A percentile compares a stretch with the other conserved stretches of the same genome.
Conservation (phyloP, 2,113 vertebrate genomes). For the Enhydra lutris region DNA sequence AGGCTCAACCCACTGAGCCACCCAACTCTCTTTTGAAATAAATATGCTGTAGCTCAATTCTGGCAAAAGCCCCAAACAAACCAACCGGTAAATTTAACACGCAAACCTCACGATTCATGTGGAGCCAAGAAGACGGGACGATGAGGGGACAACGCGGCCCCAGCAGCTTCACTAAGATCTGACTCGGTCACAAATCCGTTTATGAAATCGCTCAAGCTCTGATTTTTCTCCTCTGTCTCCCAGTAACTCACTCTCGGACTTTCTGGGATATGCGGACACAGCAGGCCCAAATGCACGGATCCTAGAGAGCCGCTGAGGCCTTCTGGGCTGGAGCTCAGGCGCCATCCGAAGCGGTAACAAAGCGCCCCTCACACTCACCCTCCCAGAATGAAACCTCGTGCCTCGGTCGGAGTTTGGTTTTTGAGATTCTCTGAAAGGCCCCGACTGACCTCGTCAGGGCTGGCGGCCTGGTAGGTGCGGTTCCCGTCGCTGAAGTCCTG, state of each 20-base stretch:
- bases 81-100: neutral
- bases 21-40: neutral
- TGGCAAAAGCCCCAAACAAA: neutral
- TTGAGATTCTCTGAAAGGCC: too few species aligned
- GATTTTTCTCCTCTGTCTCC: neutral
- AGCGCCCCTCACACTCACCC: neutral
- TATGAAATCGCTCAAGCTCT: neutral
- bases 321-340: neutral
- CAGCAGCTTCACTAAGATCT: neutral
- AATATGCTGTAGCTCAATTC: neutral
- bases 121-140: neutral
- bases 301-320: neutral
- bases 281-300: neutral
- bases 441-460: slow-evolving; percentile 92
- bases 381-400: too few species aligned
- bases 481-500: slow-evolving; percentile 96
- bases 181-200: neutral
- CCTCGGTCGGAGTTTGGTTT: neutral
- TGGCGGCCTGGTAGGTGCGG: slow-evolving; percentile 97
- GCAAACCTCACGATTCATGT: neutral
- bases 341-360: neutral
- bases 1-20: too few species aligned
- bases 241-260: neutral
- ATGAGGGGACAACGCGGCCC: neutral
- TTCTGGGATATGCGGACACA: accelerated